Evolutionary conservation across 2,888 invertebrate species (phyloP), one percentile per base, ranked within the genome.

Genomic region (Teleiodes luculella): DNA sequence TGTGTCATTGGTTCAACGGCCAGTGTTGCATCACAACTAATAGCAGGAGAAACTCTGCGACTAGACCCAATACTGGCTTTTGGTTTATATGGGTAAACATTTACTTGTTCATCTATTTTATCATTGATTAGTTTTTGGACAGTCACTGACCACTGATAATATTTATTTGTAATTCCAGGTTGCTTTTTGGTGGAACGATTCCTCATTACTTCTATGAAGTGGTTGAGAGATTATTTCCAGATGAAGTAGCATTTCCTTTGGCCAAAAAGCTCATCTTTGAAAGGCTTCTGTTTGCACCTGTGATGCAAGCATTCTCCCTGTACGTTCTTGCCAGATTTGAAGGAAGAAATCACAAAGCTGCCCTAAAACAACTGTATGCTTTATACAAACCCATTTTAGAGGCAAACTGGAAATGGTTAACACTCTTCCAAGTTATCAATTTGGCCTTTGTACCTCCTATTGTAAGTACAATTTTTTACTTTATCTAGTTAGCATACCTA

Each of bases 361-460:
- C 96, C 0, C 50, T 92, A 5, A 90, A 90, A 62, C 94, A 94
- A 64, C 74, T 95, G 50, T 78, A 90, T 59, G 91, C 90, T 43
- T 74, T 95, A 2, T 95, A 94, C 71, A 89, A 90, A 80, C 91
- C 92, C 0, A 84, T 95, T 16, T 77, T 96, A 30, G 85, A 91
- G 59, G 92, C 94, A 1, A 96, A 95, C 77, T 94, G 95, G 93
- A 94, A 93, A 72, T 95, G 94, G 85, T 78, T 96, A 39, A 95
- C 95, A 0, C 59, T 95, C 7, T 90, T 95, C 67, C 95, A 95
- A 65, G 91, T 94, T 56, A 82, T 96, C 16, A 96, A 96, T 73
- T 84, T 95, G 61, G 92, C 92, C 59, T 92, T 94, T 66, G 92
- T 96, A 4, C 96, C 96, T 16, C 94, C 95, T 55, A 92, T 95